These are phyloP conservation scores for Zoanthus gigantus DNA, from an alignment of 92 coral and sea anemone species.

Conservation along the genomic window DNA sequence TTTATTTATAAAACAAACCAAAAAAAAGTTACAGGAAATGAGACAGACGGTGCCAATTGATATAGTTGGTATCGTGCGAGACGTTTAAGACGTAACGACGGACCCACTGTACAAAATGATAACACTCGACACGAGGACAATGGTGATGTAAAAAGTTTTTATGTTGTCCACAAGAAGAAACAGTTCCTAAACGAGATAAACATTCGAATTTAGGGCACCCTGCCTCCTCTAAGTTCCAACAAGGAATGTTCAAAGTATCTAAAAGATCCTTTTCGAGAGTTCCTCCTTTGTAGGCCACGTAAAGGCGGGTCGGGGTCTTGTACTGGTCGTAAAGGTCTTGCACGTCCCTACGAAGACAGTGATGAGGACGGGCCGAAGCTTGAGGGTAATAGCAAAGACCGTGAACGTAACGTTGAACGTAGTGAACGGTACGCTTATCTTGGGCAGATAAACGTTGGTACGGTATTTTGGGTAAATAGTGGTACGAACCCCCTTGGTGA, in stretches of 20 bases:
- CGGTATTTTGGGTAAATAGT: background rate
- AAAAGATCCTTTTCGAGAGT: background rate
- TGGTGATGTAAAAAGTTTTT: background rate
- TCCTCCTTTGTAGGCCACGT: slow-evolving; percentile 27
- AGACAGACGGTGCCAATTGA: too few species aligned
- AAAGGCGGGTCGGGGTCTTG: background rate
- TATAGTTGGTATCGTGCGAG: too few species aligned
- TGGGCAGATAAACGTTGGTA: background rate
- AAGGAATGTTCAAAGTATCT: background rate
- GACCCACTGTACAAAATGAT: too few species aligned
- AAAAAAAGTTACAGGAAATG: background rate
- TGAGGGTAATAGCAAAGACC: slow-evolving; percentile 16
- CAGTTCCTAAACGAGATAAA: background rate
- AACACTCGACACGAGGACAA: background rate
- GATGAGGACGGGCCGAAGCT: background rate
- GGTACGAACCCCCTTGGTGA: background rate
- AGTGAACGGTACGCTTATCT: background rate
- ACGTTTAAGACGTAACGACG: too few species aligned
- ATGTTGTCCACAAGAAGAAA: slow-evolving; percentile 10
- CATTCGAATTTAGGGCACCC: slow-evolving; percentile 33
- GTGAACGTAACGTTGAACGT: slow-evolving; percentile 7
- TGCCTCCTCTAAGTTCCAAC: background rate
- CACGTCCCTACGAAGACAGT: background rate
- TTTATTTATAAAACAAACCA: too few species aligned
- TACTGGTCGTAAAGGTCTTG: background rate